Percentiles rank a stretch among this genome's conserved stretches.
Evolutionary conservation across 2,888 invertebrate genomes (phyloP).

Genomic region (Belgica antarctica): DNA sequence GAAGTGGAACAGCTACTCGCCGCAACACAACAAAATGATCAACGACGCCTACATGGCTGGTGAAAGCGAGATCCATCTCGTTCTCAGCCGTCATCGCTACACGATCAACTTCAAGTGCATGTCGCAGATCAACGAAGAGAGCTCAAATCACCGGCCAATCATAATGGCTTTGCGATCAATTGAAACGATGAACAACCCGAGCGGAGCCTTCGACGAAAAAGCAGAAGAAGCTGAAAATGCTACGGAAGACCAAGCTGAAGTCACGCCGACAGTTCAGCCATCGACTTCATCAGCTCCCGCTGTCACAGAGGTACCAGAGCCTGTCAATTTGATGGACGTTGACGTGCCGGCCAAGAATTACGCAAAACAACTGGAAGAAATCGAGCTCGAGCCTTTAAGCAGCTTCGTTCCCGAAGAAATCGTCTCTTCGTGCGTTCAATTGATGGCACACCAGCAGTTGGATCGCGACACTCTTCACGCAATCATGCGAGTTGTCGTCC

Average conservation of each 20-base stretch:
- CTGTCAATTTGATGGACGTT: constrained; percentile 33
- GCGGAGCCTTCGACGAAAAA: constrained; percentile 45
- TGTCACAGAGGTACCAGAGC: background rate
- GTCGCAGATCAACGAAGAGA: constrained; percentile 81
- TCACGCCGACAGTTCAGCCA: background rate
- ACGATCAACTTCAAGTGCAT: constrained; percentile 75
- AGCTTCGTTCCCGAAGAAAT: constrained; percentile 50
- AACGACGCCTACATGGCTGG: constrained; percentile 75
- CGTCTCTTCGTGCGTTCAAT: constrained; percentile 59
- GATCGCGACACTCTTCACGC: constrained; percentile 77
- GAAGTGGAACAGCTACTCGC: constrained; percentile 74
- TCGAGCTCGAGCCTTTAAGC: constrained; percentile 37
- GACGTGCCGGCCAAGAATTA: constrained; percentile 42
- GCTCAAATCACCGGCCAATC: constrained; percentile 76
- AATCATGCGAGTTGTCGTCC: constrained; percentile 69
- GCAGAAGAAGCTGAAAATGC: constrained; percentile 48
- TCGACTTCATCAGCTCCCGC: background rate
- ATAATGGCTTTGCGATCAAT: constrained; percentile 62
- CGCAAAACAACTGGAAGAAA: constrained; percentile 49
- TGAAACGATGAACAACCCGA: constrained; percentile 46
- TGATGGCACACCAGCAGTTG: constrained; percentile 62
- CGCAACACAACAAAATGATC: constrained; percentile 69
- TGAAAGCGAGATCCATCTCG: constrained; percentile 67
- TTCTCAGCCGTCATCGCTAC: constrained; percentile 71
- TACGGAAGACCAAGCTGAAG: background rate